phyloP scores from a whole-genome alignment of 2,888 invertebrate species.

The Tinea semifulvella region DNA sequence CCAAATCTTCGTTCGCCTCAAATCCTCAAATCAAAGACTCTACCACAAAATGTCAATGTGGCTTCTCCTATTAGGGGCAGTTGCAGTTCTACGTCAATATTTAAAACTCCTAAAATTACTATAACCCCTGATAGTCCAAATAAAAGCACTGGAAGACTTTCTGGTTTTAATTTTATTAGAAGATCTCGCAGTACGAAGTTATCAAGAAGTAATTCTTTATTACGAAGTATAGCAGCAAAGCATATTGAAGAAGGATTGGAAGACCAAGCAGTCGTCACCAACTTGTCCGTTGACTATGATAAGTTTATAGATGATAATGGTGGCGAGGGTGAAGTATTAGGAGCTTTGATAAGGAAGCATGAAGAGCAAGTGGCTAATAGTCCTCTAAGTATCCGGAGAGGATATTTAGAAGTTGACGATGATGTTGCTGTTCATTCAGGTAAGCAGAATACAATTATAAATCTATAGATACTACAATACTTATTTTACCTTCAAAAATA shows the following conservation, averaged over 20 bases:
- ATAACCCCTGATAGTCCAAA: conserved; percentile 58
- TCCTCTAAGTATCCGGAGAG: conserved; percentile 54
- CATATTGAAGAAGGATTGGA: conserved; percentile 55
- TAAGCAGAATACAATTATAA: too few relatives aligned
- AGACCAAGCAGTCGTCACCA: conserved; percentile 45
- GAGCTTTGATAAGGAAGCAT: conserved; percentile 55
- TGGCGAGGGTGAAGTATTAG: conserved; percentile 48
- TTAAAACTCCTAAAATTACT: conserved; percentile 50
- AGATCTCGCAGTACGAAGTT: conserved; percentile 78
- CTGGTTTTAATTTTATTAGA: conserved; percentile 70
- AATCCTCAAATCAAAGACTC: conserved; percentile 68
- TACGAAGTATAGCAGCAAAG: conserved; percentile 65
- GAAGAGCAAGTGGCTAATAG: conserved; percentile 51
- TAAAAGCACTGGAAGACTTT: conserved; percentile 62
- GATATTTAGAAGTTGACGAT: conserved; percentile 69
- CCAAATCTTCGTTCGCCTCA: conserved; percentile 50
- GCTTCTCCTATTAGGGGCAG: conserved; percentile 57
- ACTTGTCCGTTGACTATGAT: conserved; percentile 50
- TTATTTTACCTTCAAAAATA: too few relatives aligned
- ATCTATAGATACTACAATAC: too few relatives aligned
- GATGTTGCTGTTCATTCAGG: conserved; percentile 79
- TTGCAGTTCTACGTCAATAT: conserved; percentile 54
- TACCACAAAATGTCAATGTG: conserved; percentile 66
- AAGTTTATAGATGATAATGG: conserved; percentile 48
- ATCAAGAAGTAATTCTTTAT: conserved; percentile 71